Conservation (phyloP, 2,113 vertebrate species). For the Ictalurus punctatus region DNA sequence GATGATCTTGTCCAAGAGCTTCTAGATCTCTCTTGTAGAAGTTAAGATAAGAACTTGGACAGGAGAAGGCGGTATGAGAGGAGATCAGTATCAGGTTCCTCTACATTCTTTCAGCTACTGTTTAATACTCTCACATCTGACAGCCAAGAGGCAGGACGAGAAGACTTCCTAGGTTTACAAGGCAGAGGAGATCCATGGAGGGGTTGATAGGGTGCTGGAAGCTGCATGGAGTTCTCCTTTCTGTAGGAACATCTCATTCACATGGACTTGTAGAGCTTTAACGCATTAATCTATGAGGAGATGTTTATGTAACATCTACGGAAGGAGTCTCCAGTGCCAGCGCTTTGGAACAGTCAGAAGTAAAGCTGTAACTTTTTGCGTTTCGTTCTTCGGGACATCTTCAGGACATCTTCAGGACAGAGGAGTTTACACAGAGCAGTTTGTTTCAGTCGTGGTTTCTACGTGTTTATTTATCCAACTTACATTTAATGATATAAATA, state of each 20-base stretch:
- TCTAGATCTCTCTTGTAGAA: background rate
- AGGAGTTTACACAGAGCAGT: no score
- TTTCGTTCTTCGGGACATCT: background rate
- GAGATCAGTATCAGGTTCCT: background rate
- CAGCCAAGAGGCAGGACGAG: background rate
- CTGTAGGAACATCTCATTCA: background rate
- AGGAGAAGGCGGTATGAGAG: background rate
- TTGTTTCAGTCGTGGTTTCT: no score
- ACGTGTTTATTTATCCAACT: background rate
- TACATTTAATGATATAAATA: background rate
- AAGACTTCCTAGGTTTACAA: background rate
- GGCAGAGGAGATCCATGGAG: background rate
- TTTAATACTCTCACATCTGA: background rate
- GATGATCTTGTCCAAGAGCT: background rate
- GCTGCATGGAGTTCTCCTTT: background rate
- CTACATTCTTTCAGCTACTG: background rate
- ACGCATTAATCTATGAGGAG: background rate
- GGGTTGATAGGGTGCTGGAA: background rate
- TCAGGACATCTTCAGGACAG: background rate
- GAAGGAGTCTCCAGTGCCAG: background rate
- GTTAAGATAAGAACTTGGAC: background rate
- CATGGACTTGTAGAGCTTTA: background rate
- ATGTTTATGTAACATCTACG: background rate
- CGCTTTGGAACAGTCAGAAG: background rate
- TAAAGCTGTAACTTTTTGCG: background rate